A percentile compares a stretch with the other conserved stretches of the same genome.
phyloP scores from a whole-genome alignment of 2,113 vertebrate species.

The Castor canadensis region DNA sequence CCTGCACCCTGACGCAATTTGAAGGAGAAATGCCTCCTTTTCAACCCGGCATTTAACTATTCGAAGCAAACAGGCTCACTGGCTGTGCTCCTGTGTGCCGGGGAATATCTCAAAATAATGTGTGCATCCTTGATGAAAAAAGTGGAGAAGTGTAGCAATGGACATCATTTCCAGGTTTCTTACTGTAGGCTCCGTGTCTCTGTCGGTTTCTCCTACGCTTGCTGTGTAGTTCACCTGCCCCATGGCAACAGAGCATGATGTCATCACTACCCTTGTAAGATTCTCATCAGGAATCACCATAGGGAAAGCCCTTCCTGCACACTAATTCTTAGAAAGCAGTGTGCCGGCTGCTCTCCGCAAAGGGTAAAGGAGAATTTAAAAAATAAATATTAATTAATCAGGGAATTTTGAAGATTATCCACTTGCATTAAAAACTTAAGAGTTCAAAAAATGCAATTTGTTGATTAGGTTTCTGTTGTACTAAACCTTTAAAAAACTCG shows the following conservation, averaged over 20 bases:
- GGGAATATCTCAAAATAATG: not conserved
- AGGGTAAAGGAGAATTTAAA: not conserved
- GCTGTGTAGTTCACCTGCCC: not conserved
- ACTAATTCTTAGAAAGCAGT: not conserved
- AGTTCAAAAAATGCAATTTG: not conserved
- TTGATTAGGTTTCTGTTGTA: not conserved
- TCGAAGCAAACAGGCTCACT: not conserved
- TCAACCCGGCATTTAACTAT: not conserved
- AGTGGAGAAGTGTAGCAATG: not conserved
- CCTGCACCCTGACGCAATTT: not conserved
- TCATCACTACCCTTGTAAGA: not conserved
- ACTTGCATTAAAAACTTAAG: not conserved
- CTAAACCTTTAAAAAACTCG: not conserved
- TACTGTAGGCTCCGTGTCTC: not conserved
- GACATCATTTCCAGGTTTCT: not conserved
- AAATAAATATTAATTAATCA: slow-evolving; percentile 25
- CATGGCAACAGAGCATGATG: not conserved
- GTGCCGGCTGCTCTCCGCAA: not conserved
- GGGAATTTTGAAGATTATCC: not conserved
- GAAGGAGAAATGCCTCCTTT: not conserved
- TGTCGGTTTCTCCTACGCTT: not conserved
- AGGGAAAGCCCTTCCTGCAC: not conserved
- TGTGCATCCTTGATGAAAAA: not conserved
- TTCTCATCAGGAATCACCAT: not conserved
- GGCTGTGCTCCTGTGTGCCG: not conserved